Conservation (phyloP, 2,113 vertebrate genomes). For the Chaetops frenatus region DNA sequence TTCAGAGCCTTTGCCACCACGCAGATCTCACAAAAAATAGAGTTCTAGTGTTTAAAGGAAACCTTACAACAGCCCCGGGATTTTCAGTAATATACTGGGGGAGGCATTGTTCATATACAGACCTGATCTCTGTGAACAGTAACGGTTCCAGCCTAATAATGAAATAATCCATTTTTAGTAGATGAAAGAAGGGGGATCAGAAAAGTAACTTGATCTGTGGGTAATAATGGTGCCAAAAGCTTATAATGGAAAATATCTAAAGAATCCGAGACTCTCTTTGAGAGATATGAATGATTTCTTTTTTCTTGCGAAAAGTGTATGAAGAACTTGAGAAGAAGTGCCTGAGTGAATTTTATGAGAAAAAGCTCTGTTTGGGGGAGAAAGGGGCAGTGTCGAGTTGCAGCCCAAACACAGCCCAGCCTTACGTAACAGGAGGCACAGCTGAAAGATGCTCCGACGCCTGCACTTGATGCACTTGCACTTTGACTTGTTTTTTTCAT, state of each 20-base stretch:
- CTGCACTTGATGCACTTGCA: slow-evolving; percentile 7
- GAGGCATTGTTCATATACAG: slow-evolving; percentile 55
- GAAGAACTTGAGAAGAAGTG: slow-evolving; percentile 81
- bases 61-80: slow-evolving; percentile 21
- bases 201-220: slow-evolving; percentile 72
- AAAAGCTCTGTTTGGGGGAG: slow-evolving; percentile 74
- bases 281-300: slow-evolving; percentile 81
- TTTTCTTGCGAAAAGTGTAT: slow-evolving; percentile 75
- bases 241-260: slow-evolving; percentile 77
- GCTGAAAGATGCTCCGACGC: slow-evolving; percentile 71
- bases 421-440: slow-evolving; percentile 53
- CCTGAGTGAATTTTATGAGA: slow-evolving; percentile 75
- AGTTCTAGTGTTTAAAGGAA: slow-evolving; percentile 46
- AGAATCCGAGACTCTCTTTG: slow-evolving; percentile 74
- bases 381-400: slow-evolving; percentile 66
- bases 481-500: slow-evolving; percentile 21
- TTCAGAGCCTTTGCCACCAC: neutral
- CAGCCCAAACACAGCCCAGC: slow-evolving; percentile 46
- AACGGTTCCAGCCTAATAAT: slow-evolving; percentile 70
- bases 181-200: slow-evolving; percentile 77
- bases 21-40: neutral
- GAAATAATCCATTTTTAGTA: slow-evolving; percentile 79
- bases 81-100: slow-evolving; percentile 45
- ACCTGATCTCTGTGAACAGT: slow-evolving; percentile 65
- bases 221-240: slow-evolving; percentile 71